These are phyloP conservation scores for Cinara cedri DNA, from an alignment of 2,888 invertebrate genomes.

Conservation along the genomic window DNA sequence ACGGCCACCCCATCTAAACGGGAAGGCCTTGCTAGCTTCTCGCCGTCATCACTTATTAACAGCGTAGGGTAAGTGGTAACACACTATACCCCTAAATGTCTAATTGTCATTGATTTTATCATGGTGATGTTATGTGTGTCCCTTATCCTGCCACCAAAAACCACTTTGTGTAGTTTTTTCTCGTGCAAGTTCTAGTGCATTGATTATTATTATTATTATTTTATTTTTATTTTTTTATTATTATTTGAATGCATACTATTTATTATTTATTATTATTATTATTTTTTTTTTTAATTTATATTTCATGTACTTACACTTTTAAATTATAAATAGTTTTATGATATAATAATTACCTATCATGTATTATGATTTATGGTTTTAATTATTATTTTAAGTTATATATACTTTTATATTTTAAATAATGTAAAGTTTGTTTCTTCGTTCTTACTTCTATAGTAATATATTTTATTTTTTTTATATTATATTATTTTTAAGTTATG, in stretches of 20 bases:
- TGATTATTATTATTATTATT: slow-evolving; percentile 34
- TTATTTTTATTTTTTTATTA: too few relatives aligned
- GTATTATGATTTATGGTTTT: slow-evolving; percentile 22
- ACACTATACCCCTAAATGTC: slow-evolving; percentile 47
- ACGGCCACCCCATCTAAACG: slow-evolving; percentile 61
- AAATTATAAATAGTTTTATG: slow-evolving; percentile 3
- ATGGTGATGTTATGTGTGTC: slow-evolving; percentile 57
- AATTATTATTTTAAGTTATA: neutral
- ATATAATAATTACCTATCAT: neutral
- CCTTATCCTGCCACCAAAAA: slow-evolving; percentile 54
- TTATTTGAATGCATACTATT: slow-evolving; percentile 35
- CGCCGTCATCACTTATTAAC: slow-evolving; percentile 61
- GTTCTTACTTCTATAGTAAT: slow-evolving; percentile 15
- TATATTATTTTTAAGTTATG: slow-evolving; percentile 6
- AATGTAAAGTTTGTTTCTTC: neutral
- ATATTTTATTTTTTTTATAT: slow-evolving; percentile 1
- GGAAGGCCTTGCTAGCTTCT: slow-evolving; percentile 58
- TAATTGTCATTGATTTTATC: slow-evolving; percentile 31
- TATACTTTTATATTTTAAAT: neutral
- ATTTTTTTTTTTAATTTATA: slow-evolving; percentile 23
- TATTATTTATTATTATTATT: too few relatives aligned
- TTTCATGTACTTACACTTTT: slow-evolving; percentile 6
- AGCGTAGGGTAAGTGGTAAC: slow-evolving; percentile 61
- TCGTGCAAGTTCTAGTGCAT: slow-evolving; percentile 33
- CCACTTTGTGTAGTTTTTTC: slow-evolving; percentile 37